phyloP scores from a whole-genome alignment of 1,140 invertebrate species.

The Coelopa frigida region DNA sequence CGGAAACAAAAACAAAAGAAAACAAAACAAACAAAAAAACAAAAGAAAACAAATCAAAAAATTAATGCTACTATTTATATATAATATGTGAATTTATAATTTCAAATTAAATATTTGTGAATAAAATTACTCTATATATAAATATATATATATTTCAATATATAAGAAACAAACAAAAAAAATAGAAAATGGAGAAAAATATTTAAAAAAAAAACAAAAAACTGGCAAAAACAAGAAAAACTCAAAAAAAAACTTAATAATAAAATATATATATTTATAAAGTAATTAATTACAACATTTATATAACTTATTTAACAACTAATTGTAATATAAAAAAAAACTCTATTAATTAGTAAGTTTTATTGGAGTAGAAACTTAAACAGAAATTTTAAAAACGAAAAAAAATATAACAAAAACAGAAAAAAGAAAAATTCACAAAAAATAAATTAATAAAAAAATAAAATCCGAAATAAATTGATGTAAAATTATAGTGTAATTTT shows the following conservation, averaged over 20 bases:
- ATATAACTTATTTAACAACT: background rate
- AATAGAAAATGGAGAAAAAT: conserved; percentile 9
- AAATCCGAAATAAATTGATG: conserved; percentile 3
- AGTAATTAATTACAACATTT: background rate
- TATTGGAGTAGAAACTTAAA: conserved; percentile 8
- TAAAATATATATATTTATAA: conserved; percentile 8
- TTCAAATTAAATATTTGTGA: background rate
- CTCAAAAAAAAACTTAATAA: conserved; percentile 11
- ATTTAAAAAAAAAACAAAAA: conserved; percentile 6
- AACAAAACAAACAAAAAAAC: conserved; percentile 17
- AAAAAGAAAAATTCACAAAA: conserved; percentile 8
- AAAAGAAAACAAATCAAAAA: conserved; percentile 3
- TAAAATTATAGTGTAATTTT: conserved; percentile 8
- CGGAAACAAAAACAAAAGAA: conserved; percentile 20
- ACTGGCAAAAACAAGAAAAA: conserved; percentile 4
- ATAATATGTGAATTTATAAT: conserved; percentile 5
- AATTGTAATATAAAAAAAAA: conserved; percentile 2
- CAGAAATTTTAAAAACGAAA: conserved; percentile 1
- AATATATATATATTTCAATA: conserved; percentile 8
- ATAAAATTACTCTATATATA: conserved; percentile 4
- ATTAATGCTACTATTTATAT: conserved; percentile 4
- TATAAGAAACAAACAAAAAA: conserved; percentile 5
- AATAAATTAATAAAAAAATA: conserved; percentile 6
- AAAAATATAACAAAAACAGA: background rate
- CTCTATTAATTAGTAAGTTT: conserved; percentile 5